These are phyloP conservation scores for Patella caerulea DNA, from an alignment of 2,888 invertebrate genomes.

Conservation along the genomic window DNA sequence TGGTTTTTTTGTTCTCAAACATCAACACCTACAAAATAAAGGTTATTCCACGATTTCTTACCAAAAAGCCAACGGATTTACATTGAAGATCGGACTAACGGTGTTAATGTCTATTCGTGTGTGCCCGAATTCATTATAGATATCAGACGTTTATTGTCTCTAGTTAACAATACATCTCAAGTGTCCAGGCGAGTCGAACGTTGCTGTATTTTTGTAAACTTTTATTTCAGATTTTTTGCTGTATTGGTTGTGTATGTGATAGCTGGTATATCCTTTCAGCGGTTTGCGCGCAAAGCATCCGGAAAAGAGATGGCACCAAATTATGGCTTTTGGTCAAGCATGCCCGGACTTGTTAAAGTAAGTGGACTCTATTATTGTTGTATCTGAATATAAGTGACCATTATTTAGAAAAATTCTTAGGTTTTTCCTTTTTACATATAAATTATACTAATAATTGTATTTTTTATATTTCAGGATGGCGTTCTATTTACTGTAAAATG, in stretches of 20 bases:
- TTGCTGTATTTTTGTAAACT: background rate
- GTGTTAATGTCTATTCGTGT: too few species aligned
- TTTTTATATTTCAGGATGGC: slow-evolving; percentile 25
- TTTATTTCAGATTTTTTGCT: slow-evolving; percentile 25
- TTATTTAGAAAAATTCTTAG: background rate
- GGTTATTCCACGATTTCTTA: too few species aligned
- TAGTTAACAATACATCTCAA: background rate
- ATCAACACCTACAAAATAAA: too few species aligned
- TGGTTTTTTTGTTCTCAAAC: too few species aligned
- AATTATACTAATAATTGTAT: background rate
- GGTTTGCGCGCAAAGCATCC: slow-evolving; percentile 18
- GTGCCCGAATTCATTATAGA: background rate
- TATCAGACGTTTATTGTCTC: background rate
- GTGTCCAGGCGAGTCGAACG: background rate
- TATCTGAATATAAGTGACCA: too few species aligned
- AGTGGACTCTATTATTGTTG: background rate
- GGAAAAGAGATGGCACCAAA: slow-evolving; percentile 33
- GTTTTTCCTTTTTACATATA: background rate
- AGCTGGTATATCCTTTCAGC: slow-evolving; percentile 24
- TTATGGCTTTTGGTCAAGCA: slow-evolving; percentile 25
- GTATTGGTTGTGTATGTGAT: slow-evolving; percentile 24
- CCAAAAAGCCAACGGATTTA: too few species aligned
- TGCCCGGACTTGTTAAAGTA: slow-evolving; percentile 35
- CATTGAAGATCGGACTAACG: too few species aligned
- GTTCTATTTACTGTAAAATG: slow-evolving; percentile 23